These are phyloP conservation scores for Cataglyphis hispanica DNA, from an alignment of 1,140 invertebrate genomes.

Conservation along the genomic window DNA sequence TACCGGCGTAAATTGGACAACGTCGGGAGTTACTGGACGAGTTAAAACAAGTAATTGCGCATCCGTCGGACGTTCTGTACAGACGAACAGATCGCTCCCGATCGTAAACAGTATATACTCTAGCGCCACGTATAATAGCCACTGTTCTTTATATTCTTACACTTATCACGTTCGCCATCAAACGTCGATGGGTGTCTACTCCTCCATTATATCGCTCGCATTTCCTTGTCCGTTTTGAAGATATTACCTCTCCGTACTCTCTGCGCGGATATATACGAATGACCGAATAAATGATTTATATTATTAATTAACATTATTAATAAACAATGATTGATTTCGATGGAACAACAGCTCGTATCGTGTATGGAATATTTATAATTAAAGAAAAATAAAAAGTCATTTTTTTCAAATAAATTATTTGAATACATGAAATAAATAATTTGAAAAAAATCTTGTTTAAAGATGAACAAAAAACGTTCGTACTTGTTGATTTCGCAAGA, in stretches of 20 bases:
- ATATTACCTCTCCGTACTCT: background rate
- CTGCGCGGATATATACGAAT: background rate
- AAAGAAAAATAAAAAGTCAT: background rate
- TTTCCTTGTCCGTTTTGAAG: slow-evolving; percentile 28
- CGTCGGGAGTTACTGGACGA: slow-evolving; percentile 29
- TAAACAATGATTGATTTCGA: background rate
- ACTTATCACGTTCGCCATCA: slow-evolving; percentile 40
- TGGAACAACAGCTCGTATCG: background rate
- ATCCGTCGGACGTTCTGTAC: slow-evolving; percentile 37
- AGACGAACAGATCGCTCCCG: slow-evolving; percentile 28
- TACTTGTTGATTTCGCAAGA: background rate
- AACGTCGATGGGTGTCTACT: slow-evolving; percentile 35
- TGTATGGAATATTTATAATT: background rate
- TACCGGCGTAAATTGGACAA: slow-evolving; percentile 56
- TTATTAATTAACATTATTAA: no score
- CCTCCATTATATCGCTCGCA: slow-evolving; percentile 26
- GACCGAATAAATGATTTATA: slow-evolving; percentile 3
- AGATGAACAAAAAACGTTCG: background rate
- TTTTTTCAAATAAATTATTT: background rate
- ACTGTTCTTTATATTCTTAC: slow-evolving; percentile 45
- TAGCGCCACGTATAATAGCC: slow-evolving; percentile 27
- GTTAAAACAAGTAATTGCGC: slow-evolving; percentile 59
- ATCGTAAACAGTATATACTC: slow-evolving; percentile 50
- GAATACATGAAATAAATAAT: slow-evolving; percentile 20
- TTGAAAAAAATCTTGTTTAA: slow-evolving; percentile 2